phyloP scores from a whole-genome alignment of 2,113 vertebrate genomes.

The Pyxicephalus adspersus region DNA sequence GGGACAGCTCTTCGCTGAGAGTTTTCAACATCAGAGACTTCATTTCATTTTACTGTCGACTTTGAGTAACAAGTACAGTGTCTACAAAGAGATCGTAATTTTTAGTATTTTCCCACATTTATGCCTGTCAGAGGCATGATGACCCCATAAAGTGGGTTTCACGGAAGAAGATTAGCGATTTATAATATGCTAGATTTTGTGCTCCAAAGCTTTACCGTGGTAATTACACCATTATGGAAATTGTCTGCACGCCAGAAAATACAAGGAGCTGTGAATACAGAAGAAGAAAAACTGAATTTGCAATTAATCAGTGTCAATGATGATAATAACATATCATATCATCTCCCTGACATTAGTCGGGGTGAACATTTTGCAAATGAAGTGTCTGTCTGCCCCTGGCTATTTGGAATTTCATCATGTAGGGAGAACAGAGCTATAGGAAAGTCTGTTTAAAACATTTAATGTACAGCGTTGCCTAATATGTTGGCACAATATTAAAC shows the following conservation, averaged over 20 bases:
- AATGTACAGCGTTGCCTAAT: too few relatives aligned
- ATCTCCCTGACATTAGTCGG: conserved; percentile 62
- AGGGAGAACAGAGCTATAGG: conserved; percentile 21
- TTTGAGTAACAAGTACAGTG: too few relatives aligned
- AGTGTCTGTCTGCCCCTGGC: conserved; percentile 50
- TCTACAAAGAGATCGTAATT: too few relatives aligned
- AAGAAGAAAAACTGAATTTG: conserved; percentile 55
- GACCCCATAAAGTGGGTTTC: too few relatives aligned
- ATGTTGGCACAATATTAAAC: too few relatives aligned
- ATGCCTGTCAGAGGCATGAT: too few relatives aligned
- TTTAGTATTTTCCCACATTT: too few relatives aligned
- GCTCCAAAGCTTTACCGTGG: conserved; percentile 21
- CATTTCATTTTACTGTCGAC: too few relatives aligned
- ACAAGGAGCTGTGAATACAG: conserved; percentile 49
- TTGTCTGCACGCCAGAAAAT: conserved; percentile 11
- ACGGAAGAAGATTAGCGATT: not conserved
- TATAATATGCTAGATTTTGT: not conserved
- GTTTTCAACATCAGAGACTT: too few relatives aligned
- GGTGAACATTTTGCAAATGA: conserved; percentile 60
- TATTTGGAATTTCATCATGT: conserved; percentile 56
- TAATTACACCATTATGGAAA: conserved; percentile 56
- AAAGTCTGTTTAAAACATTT: conserved; percentile 15
- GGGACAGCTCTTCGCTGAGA: too few relatives aligned
- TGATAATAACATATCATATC: conserved; percentile 56
- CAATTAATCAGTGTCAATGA: conserved; percentile 57